phyloP scores from a whole-genome alignment of 2,888 invertebrate genomes.

The Zygaena filipendulae region DNA sequence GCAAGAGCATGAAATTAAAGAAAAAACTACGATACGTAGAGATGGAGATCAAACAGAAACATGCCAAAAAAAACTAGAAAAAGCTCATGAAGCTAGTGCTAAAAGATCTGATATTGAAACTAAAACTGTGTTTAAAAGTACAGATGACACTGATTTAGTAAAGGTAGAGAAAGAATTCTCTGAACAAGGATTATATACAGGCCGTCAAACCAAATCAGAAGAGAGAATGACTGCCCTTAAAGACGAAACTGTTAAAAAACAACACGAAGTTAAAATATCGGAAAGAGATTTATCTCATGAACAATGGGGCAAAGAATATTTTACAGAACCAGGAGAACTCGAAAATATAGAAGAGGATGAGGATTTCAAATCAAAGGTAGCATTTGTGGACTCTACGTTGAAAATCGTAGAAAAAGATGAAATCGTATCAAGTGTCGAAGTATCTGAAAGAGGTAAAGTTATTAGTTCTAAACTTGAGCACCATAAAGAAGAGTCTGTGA shows the following conservation, averaged over 20 bases:
- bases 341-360: conserved; percentile 57
- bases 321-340: conserved; percentile 55
- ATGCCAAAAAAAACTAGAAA: conserved; percentile 60
- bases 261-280: conserved; percentile 61
- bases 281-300: conserved; percentile 62
- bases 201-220: conserved; percentile 53
- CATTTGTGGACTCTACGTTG: conserved; percentile 50
- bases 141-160: conserved; percentile 48
- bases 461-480: conserved; percentile 55
- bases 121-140: conserved; percentile 50
- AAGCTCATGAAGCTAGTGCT: conserved; percentile 59
- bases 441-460: conserved; percentile 56
- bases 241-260: conserved; percentile 57
- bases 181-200: conserved; percentile 56
- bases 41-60: conserved; percentile 61
- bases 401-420: conserved; percentile 60
- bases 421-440: conserved; percentile 47
- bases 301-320: conserved; percentile 66
- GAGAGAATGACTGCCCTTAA: conserved; percentile 62
- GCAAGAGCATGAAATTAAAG: conserved; percentile 58
- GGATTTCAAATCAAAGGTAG: conserved; percentile 42
- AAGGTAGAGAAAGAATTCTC: conserved; percentile 53
- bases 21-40: conserved; percentile 52
- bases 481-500: conserved; percentile 56
- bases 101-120: conserved; percentile 58